phyloP scores from a whole-genome alignment of 1,140 invertebrate species.

The Drosophila trapezifrons region DNA sequence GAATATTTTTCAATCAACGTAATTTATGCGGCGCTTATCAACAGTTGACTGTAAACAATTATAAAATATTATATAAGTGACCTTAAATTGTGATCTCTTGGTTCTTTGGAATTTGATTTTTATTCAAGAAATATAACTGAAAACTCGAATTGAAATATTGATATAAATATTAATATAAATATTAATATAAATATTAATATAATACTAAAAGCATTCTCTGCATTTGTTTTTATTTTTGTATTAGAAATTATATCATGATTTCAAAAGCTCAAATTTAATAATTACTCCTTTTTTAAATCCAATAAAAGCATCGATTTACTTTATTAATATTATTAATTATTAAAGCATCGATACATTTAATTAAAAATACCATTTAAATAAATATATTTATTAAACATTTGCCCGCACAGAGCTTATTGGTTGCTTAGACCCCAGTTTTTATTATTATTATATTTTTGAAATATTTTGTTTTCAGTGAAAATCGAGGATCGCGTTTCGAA shows the following conservation, averaged over 20 bases:
- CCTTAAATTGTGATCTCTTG: background rate
- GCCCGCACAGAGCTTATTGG: conserved; percentile 20
- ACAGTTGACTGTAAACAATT: conserved; percentile 47
- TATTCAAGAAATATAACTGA: background rate
- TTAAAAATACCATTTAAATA: too few species aligned
- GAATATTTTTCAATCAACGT: conserved; percentile 51
- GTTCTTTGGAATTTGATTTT: background rate
- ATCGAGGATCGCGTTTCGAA: conserved; percentile 27
- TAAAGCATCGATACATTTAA: too few species aligned
- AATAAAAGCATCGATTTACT: too few species aligned
- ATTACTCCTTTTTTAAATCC: too few species aligned
- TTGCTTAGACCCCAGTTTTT: conserved; percentile 15
- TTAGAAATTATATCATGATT: too few species aligned
- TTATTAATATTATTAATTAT: too few species aligned
- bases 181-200: too few species aligned
- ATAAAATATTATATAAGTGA: conserved; percentile 3
- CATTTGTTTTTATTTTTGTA: too few species aligned
- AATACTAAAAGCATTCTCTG: too few species aligned
- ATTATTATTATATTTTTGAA: background rate
- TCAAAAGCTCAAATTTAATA: too few species aligned
- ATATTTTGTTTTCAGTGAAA: background rate
- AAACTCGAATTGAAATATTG: background rate
- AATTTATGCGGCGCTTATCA: conserved; percentile 66
- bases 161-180: too few species aligned
- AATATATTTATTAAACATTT: conserved; percentile 18